Conservation (phyloP, 2,113 vertebrate species). For the Caranx melampygus region DNA sequence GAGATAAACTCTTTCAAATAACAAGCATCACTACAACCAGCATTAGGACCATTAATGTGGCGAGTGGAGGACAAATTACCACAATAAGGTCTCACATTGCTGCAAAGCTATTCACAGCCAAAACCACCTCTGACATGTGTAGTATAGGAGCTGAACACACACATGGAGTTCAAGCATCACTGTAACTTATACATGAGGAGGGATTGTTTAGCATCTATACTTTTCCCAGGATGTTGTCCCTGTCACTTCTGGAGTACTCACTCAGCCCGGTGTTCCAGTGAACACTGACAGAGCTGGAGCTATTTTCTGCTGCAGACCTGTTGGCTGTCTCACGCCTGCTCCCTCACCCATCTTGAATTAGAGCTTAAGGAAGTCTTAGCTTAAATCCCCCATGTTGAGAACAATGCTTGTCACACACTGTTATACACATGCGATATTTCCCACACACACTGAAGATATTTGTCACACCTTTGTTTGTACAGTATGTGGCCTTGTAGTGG, state of each 20-base stretch:
- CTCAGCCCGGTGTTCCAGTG: neutral
- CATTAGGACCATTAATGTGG: neutral
- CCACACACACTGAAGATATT: neutral
- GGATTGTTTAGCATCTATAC: slow-evolving; percentile 1
- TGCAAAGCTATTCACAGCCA: slow-evolving; percentile 9
- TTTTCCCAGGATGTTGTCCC: neutral
- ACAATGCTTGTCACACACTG: slow-evolving; percentile 20
- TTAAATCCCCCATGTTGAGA: slow-evolving; percentile 42
- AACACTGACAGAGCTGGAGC: slow-evolving; percentile 9
- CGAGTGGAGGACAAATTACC: neutral
- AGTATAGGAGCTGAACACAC: slow-evolving; percentile 11
- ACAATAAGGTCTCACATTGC: neutral
- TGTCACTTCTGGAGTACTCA: slow-evolving; percentile 22
- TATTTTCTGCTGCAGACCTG: slow-evolving; percentile 52
- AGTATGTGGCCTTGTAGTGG: neutral
- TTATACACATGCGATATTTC: neutral
- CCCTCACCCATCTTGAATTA: slow-evolving; percentile 10
- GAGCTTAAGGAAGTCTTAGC: slow-evolving; percentile 42
- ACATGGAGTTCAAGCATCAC: neutral
- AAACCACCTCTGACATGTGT: slow-evolving; percentile 5
- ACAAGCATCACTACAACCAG: neutral
- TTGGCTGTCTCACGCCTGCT: neutral
- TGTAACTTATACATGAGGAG: neutral
- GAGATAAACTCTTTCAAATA: neutral
- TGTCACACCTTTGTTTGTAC: slow-evolving; percentile 14